Base-by-base conservation (phyloP, 2,888 invertebrate species). In the Dasysyrphus tricinctus region DNA sequence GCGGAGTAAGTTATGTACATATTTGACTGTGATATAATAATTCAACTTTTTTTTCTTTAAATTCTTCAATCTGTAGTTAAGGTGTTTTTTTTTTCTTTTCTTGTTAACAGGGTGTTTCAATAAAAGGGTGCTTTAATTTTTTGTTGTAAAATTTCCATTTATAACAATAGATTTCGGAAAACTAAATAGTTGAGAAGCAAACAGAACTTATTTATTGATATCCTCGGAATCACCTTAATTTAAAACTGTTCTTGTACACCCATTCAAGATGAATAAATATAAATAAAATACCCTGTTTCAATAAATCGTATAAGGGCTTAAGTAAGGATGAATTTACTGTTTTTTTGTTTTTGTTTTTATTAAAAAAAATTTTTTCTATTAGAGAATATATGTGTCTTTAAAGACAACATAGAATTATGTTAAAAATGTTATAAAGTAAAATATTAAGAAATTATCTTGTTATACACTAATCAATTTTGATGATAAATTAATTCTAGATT, bases 11-110 rank as follows among this genome's bases (percentile, higher is more conserved):
- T 84, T 76, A 56, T 78, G 77, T 77, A 86, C 79, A 86, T 82
- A 86, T 82, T 86, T 86, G 86, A 82, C 86, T 86, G 63, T 72
- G 72, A 72, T 72, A 72, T 56, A 72, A 72, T 85, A 81, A 74
- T 81, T 85, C 81, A 80, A 77, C 65, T 72, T 57, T 67, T 67
- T 59, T 65, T 47, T 69, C 39, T 44, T 56, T 76, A n/a, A 44
- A 44, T 42, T 75, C 11, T 37, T 34, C 44, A 72, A 39, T 69
- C 34, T 77, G 65, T 59, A 42, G 67, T 70, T 70, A 70, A 37
- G 70, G 59, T 47, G 14, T 56, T 3, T 7, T 54, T 42, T 51
- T 75, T 74, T 51, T 54, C 49, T 75, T 75, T 34, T 47, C 47
- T 63, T 56, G 32, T 49, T 19, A 7, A 49, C 49, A 67, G 67